Conservation (phyloP, 1,140 invertebrate genomes). For the Radopholus similis region DNA sequence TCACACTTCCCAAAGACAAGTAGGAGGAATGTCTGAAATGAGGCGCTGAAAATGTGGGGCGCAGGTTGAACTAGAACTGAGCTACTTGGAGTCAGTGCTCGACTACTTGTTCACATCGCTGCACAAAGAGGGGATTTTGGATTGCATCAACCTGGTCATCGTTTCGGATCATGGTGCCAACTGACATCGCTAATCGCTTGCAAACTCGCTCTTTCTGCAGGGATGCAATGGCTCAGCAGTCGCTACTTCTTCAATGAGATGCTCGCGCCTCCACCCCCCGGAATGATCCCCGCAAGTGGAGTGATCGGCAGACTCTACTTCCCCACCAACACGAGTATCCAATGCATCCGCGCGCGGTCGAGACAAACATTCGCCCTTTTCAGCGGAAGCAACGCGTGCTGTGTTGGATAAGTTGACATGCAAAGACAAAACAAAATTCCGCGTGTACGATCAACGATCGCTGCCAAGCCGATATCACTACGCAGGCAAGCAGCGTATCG, state of each 20-base stretch:
- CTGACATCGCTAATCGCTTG: background rate
- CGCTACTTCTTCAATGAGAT: slow-evolving; percentile 33
- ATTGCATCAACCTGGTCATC: slow-evolving; percentile 52
- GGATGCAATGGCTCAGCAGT: slow-evolving; percentile 44
- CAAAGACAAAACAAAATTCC: slow-evolving; percentile 18
- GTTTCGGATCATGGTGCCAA: slow-evolving; percentile 53
- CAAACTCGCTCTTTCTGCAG: background rate
- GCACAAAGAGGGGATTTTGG: slow-evolving; percentile 38
- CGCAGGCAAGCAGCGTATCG: background rate
- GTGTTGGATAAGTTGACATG: slow-evolving; percentile 34
- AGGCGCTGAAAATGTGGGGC: background rate
- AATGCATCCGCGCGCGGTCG: slow-evolving; percentile 1
- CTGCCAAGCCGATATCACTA: background rate
- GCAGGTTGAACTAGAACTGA: slow-evolving; percentile 23
- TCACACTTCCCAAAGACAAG: slow-evolving; percentile 40
- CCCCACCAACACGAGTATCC: slow-evolving; percentile 8
- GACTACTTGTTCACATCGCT: slow-evolving; percentile 49
- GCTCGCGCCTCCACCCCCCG: slow-evolving; percentile 16
- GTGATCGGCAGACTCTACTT: slow-evolving; percentile 39
- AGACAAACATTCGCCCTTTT: slow-evolving; percentile 10
- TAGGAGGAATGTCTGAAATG: background rate
- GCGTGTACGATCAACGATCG: slow-evolving; percentile 3
- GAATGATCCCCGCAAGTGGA: slow-evolving; percentile 34
- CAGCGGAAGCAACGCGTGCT: background rate
- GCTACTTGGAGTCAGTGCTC: slow-evolving; percentile 45